Percentiles rank a stretch among this genome's conserved stretches.
phyloP scores from a whole-genome alignment of 2,888 invertebrate genomes.

The Agapetus fuscipes region DNA sequence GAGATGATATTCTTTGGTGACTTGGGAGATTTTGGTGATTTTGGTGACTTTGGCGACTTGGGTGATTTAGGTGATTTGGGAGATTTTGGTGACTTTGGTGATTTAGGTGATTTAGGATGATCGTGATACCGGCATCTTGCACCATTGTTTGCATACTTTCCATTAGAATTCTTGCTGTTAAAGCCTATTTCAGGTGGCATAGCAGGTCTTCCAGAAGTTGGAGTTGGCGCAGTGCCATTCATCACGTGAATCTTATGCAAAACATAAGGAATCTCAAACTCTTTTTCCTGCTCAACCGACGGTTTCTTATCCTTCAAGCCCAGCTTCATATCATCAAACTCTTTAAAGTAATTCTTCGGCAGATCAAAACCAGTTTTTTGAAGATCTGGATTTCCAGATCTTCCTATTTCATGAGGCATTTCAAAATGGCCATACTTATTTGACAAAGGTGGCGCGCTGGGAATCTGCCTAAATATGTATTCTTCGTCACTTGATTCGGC shows the following conservation, averaged over 20 bases:
- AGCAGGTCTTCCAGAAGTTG: conserved; percentile 34
- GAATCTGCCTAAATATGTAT: conserved; percentile 65
- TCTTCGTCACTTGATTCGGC: conserved; percentile 81
- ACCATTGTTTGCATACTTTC: conserved; percentile 37
- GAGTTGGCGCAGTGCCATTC: conserved; percentile 68
- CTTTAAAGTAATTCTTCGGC: conserved; percentile 63
- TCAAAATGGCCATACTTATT: conserved; percentile 63
- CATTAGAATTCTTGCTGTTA: conserved; percentile 16
- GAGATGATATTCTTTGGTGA: conserved; percentile 37
- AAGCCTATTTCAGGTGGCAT: conserved; percentile 38
- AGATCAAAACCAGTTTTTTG: conserved; percentile 60
- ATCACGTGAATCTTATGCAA: conserved; percentile 76
- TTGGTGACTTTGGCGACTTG: conserved; percentile 51
- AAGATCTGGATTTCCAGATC: conserved; percentile 39
- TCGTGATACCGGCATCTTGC: conserved; percentile 44
- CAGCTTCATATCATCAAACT: conserved; percentile 50
- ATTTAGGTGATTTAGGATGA: conserved; percentile 41
- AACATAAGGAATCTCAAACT: conserved; percentile 73
- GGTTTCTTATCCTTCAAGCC: conserved; percentile 41
- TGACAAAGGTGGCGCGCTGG: conserved; percentile 62
- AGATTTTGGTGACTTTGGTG: conserved; percentile 49
- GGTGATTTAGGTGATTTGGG: conserved; percentile 57
- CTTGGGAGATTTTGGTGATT: conserved; percentile 46
- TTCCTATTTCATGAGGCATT: conserved; percentile 42
- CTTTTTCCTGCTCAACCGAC: conserved; percentile 35